A percentile compares a stretch with the other conserved stretches of the same genome.
phyloP scores from a whole-genome alignment of 1,140 invertebrate species.

The Apocrypta bakeri region DNA sequence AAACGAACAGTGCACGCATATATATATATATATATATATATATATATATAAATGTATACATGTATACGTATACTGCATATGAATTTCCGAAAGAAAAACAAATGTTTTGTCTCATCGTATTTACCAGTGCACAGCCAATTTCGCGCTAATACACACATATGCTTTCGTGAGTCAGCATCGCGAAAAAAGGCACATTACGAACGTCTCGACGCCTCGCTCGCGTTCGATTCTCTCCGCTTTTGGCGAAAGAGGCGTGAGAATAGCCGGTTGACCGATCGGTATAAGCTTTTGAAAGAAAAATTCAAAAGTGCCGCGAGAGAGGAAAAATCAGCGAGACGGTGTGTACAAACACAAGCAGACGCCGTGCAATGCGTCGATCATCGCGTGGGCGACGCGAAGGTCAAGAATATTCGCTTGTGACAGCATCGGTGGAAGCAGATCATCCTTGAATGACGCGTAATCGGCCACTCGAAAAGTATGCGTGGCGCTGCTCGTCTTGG shows the following conservation, averaged over 20 bases:
- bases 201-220: constrained; percentile 23
- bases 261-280: no score
- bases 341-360: neutral
- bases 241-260: constrained; percentile 10
- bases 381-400: constrained; percentile 40
- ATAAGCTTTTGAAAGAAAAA: no score
- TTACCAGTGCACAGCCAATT: constrained; percentile 9
- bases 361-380: neutral
- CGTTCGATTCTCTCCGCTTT: constrained; percentile 44
- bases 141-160: constrained; percentile 1
- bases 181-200: constrained; percentile 39
- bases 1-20: no score
- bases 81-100: neutral
- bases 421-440: constrained; percentile 30
- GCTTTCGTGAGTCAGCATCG: constrained; percentile 37
- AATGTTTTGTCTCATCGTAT: neutral
- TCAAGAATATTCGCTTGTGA: constrained; percentile 42
- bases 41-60: no score
- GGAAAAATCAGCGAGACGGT: neutral
- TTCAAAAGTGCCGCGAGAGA: constrained; percentile 6
- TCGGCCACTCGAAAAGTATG: neutral
- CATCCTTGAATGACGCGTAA: constrained; percentile 40
- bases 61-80: no score
- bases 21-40: no score
- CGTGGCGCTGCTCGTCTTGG: no score